phyloP scores from a whole-genome alignment of 30 jellyfish, hydroid and myxozoan species.

The Aurelia aurita complex sp. Pacific region DNA sequence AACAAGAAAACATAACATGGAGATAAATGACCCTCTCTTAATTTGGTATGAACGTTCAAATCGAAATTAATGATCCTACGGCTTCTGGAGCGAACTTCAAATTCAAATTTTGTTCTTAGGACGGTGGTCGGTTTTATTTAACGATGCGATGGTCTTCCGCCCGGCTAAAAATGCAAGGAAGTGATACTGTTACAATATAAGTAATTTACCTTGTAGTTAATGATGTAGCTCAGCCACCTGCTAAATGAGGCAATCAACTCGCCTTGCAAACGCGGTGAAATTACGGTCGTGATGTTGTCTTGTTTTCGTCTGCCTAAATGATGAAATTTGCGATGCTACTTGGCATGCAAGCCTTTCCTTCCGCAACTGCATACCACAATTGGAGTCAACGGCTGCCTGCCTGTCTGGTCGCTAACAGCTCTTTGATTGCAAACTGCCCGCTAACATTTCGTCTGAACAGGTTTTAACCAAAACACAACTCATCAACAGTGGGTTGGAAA shows the following conservation, averaged over 20 bases:
- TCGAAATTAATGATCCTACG: too few relatives aligned
- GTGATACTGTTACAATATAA: slow-evolving; percentile 52
- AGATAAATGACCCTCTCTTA: too few relatives aligned
- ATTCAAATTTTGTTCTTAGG: too few relatives aligned
- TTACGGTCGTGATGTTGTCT: slow-evolving; percentile 33
- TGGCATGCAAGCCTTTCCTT: slow-evolving; percentile 46
- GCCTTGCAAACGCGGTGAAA: slow-evolving; percentile 56
- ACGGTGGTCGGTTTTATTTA: too few relatives aligned
- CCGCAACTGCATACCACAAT: slow-evolving; percentile 28
- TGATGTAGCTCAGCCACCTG: slow-evolving; percentile 60
- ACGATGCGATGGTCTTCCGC: too few relatives aligned
- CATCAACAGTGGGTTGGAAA: slow-evolving; percentile 41
- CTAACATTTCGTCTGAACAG: slow-evolving; percentile 18
- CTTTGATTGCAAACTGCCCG: slow-evolving; percentile 16
- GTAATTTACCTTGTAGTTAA: slow-evolving; percentile 39
- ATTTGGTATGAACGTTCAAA: too few relatives aligned
- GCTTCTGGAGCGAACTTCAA: too few relatives aligned
- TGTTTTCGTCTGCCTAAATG: slow-evolving; percentile 6
- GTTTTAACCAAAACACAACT: slow-evolving; percentile 26
- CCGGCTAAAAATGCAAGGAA: too few relatives aligned
- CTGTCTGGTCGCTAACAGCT: neutral
- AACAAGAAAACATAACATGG: too few relatives aligned
- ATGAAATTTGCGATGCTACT: slow-evolving; percentile 1
- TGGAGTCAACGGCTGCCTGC: slow-evolving; percentile 19
- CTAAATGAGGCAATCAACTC: slow-evolving; percentile 52